Evolutionary conservation across 2,113 vertebrate species (phyloP), one percentile per base, ranked within the genome.

Genomic region (Toxostoma redivivum): DNA sequence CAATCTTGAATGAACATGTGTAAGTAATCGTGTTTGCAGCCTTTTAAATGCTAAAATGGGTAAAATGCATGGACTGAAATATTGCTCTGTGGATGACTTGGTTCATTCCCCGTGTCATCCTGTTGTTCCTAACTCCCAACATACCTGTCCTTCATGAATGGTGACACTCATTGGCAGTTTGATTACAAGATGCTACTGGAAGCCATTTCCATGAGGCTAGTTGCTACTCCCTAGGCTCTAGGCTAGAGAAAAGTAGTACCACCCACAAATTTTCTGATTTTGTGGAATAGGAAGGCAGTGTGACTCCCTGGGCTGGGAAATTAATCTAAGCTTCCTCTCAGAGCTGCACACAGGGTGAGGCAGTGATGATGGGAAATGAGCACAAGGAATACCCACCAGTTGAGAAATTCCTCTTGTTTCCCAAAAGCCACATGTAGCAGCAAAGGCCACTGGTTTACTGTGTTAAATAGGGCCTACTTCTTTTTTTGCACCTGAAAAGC

Each of bases 311-410:
- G n/a, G n/a, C 14, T 16, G 38, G 37, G 37, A 93, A 92, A 93
- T 85, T 58, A 96, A 94, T 88, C 70, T 92, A 81, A 69, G 73
- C 53, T 88, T 84, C 24, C 92, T 92, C 79, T 97, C 85, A 17
- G 12, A 80, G 61, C 80, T 18, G 66, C 62, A 92, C 79, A 94
- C 14, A 8, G 48, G 30, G 35, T 40, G n/a, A 95, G n/a, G 85
- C 25, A 53, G 40, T 5, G 22, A 91, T 64, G 91, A 92, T 79
- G 91, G 96, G 90, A 97, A 96, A 86, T 76, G 73, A 91, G 58
- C 60, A 94, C 61, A 88, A 88, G 74, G 65, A 53, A 42, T 25
- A 78, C 27, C 44, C 84, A 83, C 88, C 51, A 65, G 27, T 12
- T 53, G 58, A 90, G 73, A 60, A 87, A 82, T 93, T 94, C 66